phyloP scores from a whole-genome alignment of 2,888 invertebrate species.

The Anticlea derivata region DNA sequence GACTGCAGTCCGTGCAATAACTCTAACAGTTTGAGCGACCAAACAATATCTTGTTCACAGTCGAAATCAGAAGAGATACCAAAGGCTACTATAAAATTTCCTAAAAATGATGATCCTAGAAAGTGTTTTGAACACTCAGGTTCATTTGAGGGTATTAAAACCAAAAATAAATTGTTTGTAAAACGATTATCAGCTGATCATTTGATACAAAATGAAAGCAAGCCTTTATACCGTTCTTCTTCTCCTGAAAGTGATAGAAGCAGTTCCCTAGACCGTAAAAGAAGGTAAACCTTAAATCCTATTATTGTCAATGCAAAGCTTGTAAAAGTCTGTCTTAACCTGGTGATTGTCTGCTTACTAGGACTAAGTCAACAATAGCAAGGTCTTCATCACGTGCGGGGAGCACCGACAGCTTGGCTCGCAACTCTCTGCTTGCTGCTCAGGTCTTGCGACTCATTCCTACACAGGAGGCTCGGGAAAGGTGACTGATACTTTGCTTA shows the following conservation, averaged over 20 bases:
- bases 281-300: slow-evolving; percentile 54
- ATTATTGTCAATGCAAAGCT: background rate
- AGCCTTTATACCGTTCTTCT: slow-evolving; percentile 68
- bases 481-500: slow-evolving; percentile 62
- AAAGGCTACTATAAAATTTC: slow-evolving; percentile 71
- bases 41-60: slow-evolving; percentile 60
- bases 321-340: slow-evolving; percentile 27
- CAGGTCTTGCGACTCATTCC: slow-evolving; percentile 92
- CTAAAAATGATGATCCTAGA: slow-evolving; percentile 66
- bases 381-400: slow-evolving; percentile 72
- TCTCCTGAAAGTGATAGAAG: slow-evolving; percentile 79
- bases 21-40: slow-evolving; percentile 69
- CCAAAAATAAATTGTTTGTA: slow-evolving; percentile 74
- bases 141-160: slow-evolving; percentile 76
- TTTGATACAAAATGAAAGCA: slow-evolving; percentile 71
- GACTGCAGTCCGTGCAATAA: slow-evolving; percentile 69
- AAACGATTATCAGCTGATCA: slow-evolving; percentile 79
- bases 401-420: slow-evolving; percentile 87
- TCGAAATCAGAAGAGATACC: slow-evolving; percentile 74
- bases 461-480: slow-evolving; percentile 91
- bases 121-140: slow-evolving; percentile 76
- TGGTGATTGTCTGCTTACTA: slow-evolving; percentile 46
- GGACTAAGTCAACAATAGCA: slow-evolving; percentile 72
- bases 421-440: slow-evolving; percentile 90
- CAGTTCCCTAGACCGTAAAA: slow-evolving; percentile 75